Evolutionary conservation across 2,797 vertebrate species (phyloP), one percentile per base, ranked within the genome.

Genomic region (Mormyrus hasselquistii): DNA sequence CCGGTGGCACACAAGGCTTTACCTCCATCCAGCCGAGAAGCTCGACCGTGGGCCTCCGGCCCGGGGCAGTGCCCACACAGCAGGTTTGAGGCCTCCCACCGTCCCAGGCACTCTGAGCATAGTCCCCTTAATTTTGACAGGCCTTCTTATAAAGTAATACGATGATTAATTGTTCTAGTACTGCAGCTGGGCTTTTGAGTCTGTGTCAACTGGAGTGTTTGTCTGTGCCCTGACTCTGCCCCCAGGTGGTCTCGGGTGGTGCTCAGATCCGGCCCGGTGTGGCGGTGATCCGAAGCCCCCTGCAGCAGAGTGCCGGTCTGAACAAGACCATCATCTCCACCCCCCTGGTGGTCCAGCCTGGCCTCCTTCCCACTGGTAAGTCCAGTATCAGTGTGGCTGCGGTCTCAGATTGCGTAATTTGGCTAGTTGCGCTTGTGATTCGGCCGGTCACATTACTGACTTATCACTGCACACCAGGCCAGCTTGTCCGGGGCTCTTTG

Each of bases 21-120:
- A 97, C 98, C 93, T 97, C 98, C 91, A 97, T 99, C 94, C 98
- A 99, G 93, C 97, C 98, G 34, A 97, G 98, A 52, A 97, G 97
- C n/a, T 96, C 97, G 53, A 97, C 97, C 85, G 96, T 99, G 92
- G 98, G 97, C 92, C 97, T 99, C 93, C 95, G 97, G 94, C 97
- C 97, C 92, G 97, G 96, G 91, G 96, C 94, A 89, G 94, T 96
- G n/a, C 94, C 95, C 7, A 94, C 96, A 4, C 98, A 94, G 62
- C 95, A 96, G 95, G 96, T 96, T 89, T 10, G 83, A 25, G 34
- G n/a, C 19, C 25, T 29, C 25, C 22, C 59, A 29, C 59, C 3
- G 1, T 25, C 25, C 34, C 69, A 19, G 12, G 14, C 34, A 41
- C 29, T 29, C 69, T 41, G 29, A 29, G 34, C 47, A n/a, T 22